Evolutionary conservation across 2,888 invertebrate genomes (phyloP), one percentile per base, ranked within the genome.

Genomic region (Odontothrips loti): DNA sequence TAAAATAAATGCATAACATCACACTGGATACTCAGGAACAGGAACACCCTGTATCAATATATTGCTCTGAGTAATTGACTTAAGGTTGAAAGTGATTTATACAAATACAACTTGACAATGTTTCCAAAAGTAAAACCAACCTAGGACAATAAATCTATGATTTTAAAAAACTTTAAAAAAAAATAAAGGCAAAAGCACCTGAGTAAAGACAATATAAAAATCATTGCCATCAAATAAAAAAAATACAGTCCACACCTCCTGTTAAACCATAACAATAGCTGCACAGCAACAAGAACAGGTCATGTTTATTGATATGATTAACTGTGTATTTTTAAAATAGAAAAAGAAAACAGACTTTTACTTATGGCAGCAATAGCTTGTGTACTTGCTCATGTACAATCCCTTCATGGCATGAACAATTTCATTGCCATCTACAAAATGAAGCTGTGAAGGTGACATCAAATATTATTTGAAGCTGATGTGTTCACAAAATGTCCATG

Each of bases 1-100:
- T 15, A 51, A 58, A 27, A 75, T 75, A 75, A 75, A 75, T 75
- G 68, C 68, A 9, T 27, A 75, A 75, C 27, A 75, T 75, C 68
- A 75, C 68, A 75, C 68, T 23, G 11, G 68, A 9, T 9, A 23
- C n/a, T 63, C 63, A 63, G n/a, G 4, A 58, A 11, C 12, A 68
- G 34, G 34, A 43, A 43, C 6, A 43, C 34, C 34, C 34, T 43
- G 34, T 23, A 17, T 20, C 15, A 68, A 9, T 9, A 75, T 75
- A 23, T 75, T 75, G 68, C 68, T 75, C 27, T 27, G 9, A 12
- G 12, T 75, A 75, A 75, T 75, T 75, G 68, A 75, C 68, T 11
- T 23, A 27, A 27, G 12, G 27, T 27, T 75, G 68, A 75, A 0
- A 58, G 58, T 58, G 58, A 58, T 51, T 51, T 51, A 15, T 51